phyloP scores from a whole-genome alignment of 2,888 invertebrate genomes.

The Bombylius major region DNA sequence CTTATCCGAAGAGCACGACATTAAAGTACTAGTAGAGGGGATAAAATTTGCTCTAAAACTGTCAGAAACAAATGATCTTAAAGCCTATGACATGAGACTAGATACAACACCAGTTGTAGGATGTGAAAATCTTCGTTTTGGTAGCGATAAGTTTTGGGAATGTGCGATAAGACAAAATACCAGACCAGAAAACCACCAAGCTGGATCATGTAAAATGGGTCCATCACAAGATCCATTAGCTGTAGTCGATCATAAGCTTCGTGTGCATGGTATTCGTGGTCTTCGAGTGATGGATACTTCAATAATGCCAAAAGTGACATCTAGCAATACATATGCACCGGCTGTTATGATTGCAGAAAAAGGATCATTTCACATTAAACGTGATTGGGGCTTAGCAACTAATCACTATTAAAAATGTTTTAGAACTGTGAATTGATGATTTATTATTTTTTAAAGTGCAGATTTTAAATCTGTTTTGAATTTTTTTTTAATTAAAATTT shows the following conservation, averaged over 20 bases:
- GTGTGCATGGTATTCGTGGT: constrained; percentile 48
- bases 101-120: constrained; percentile 61
- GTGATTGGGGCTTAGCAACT: constrained; percentile 31
- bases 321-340: constrained; percentile 67
- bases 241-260: constrained; percentile 57
- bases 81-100: constrained; percentile 58
- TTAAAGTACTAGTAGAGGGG: constrained; percentile 67
- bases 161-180: constrained; percentile 59
- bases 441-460: too few relatives aligned
- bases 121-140: constrained; percentile 62
- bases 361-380: constrained; percentile 31
- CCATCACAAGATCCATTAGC: constrained; percentile 54
- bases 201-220: constrained; percentile 75
- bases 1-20: constrained; percentile 47
- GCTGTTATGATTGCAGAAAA: constrained; percentile 74
- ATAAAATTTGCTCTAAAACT: constrained; percentile 64
- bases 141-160: constrained; percentile 59
- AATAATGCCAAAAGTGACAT: constrained; percentile 64
- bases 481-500: too few relatives aligned
- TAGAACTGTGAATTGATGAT: too few relatives aligned
- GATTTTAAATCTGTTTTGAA: too few relatives aligned
- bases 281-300: constrained; percentile 67
- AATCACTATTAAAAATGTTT: not conserved
- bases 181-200: constrained; percentile 72
- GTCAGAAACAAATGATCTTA: constrained; percentile 52